Conservation (phyloP, 1,140 invertebrate species). For the Dendrolimus kikuchii region DNA sequence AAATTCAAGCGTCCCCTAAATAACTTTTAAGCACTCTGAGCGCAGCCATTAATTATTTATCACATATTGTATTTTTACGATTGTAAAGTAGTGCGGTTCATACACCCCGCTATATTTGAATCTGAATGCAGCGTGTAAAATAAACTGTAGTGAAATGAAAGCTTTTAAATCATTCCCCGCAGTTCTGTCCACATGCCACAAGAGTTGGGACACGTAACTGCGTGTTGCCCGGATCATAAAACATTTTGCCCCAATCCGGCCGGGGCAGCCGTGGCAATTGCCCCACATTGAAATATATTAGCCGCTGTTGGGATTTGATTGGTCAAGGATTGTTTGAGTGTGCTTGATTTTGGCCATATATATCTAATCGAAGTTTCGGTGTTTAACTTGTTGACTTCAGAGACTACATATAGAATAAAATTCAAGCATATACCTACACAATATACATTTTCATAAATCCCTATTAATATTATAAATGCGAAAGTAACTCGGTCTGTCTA, state of each 20-base stretch:
- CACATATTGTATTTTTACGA: no score
- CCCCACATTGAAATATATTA: conserved; percentile 5
- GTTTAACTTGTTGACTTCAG: not conserved
- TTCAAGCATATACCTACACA: no score
- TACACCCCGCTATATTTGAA: no score
- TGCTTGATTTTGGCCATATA: not conserved
- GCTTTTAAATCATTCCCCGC: conserved; percentile 48
- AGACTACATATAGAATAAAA: no score
- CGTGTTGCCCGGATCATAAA: conserved; percentile 39
- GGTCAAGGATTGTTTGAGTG: conserved; percentile 4
- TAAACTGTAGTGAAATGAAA: conserved; percentile 56
- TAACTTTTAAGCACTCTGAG: no score
- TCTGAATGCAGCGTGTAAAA: conserved; percentile 22
- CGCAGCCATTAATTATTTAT: no score
- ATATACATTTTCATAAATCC: no score
- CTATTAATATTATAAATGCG: no score
- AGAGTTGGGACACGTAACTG: conserved; percentile 33
- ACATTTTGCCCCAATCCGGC: conserved; percentile 28
- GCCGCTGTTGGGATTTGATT: conserved; percentile 5
- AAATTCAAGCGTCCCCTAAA: no score
- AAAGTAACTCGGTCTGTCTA: no score
- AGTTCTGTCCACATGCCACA: conserved; percentile 55
- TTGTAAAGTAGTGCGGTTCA: no score
- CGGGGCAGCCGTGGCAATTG: conserved; percentile 5
- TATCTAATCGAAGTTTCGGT: not conserved